Base-by-base conservation (phyloP, 2,797 vertebrate genomes). In the Platyrinchus mystaceus region DNA sequence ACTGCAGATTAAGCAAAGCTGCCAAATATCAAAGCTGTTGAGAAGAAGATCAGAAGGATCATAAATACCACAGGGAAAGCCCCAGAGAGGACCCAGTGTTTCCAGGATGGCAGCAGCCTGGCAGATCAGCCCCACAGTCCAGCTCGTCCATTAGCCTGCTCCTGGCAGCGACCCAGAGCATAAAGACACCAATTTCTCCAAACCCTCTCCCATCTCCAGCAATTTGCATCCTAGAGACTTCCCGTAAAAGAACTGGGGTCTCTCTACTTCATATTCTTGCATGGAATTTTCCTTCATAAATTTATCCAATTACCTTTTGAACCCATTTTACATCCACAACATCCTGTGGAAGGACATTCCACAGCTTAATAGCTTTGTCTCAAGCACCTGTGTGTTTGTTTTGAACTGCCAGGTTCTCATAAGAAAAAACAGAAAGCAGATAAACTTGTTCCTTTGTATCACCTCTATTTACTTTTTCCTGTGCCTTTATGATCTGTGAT, bases 301-400 rank as follows among this genome's bases (percentile, higher is more conserved):
- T 85, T 28, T 56, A 64, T 67, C 34, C 82, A 62, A 39, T 92
- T 87, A 83, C 87, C 78, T 93, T 94, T 91, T 92, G 91, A 96
- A 91, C 78, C 34, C 89, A 71, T 92, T 83, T 89, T 91, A 71
- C 79, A 77, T 77, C 68, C 87, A 92, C 75, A 93, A 95, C 89
- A 95, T 94, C 94, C 96, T 83, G 93, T 60, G 89, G 84, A 93
- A 92, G 91, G 89, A 95, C 89, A 94, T 94, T 94, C 94, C 95
- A 87, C 64, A 93, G 84, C 64, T 67, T 66, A 81, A 69, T 70
- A 39, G 84, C 67, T 86, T 92, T 88, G 80, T 77, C 66, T 56
- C 23, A 46, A 53, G 49, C 41, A 93, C 55, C 49, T 34, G 46
- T 55, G 56, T 3, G 0, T 20, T 77, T 78, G 37, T 76, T 75